Percentiles rank a stretch among this genome's conserved stretches.
These are phyloP conservation scores for Callaeas wilsoni DNA, from an alignment of 2,113 vertebrate species.

Conservation along the genomic window DNA sequence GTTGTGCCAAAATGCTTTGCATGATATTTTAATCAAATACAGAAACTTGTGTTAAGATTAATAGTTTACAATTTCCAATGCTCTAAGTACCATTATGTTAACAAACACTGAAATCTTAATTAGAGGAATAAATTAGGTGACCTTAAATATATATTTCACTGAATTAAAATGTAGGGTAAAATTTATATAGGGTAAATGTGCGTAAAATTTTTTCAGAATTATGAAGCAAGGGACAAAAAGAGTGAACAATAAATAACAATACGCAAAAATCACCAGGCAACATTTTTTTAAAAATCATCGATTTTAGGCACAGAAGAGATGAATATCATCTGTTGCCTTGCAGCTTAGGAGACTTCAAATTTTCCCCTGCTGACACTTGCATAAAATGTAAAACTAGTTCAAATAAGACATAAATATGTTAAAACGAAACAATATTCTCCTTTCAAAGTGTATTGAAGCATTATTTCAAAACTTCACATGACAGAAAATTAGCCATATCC, in stretches of 20 bases:
- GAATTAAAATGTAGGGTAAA: neutral
- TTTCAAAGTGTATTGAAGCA: neutral
- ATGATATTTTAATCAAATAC: neutral
- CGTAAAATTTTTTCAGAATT: neutral
- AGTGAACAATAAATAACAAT: neutral
- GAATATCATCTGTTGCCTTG: neutral
- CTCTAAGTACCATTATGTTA: neutral
- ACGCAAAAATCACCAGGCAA: neutral
- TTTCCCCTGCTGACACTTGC: neutral
- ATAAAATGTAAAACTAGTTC: neutral
- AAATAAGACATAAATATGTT: neutral
- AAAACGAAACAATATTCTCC: neutral
- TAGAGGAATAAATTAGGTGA: neutral
- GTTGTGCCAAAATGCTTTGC: neutral
- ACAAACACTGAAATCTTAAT: slow-evolving; percentile 1
- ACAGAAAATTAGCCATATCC: neutral
- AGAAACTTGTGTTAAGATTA: neutral
- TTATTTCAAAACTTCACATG: neutral
- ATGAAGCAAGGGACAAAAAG: neutral
- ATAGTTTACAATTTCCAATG: neutral
- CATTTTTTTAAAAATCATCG: neutral
- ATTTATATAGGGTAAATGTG: too few relatives aligned
- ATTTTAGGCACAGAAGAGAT: neutral
- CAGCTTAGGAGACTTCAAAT: neutral
- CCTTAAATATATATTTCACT: neutral